phyloP scores from a whole-genome alignment of 2,888 invertebrate genomes.

The Colletes collaris region DNA sequence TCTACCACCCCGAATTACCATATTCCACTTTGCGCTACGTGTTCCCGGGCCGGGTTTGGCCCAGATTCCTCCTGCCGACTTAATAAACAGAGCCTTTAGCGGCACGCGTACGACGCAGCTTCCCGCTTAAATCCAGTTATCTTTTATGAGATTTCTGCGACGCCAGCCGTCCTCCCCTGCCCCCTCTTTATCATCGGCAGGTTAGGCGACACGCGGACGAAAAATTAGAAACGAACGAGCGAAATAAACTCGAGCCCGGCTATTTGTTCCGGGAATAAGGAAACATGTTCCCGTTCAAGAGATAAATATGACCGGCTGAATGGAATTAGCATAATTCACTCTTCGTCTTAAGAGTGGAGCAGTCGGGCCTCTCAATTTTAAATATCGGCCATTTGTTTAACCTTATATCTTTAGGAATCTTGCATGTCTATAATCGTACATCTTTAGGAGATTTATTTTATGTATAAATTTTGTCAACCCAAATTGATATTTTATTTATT shows the following conservation, averaged over 20 bases:
- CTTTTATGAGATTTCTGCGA: slow-evolving; percentile 49
- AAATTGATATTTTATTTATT: too few relatives aligned
- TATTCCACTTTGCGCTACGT: slow-evolving; percentile 56
- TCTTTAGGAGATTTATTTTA: too few relatives aligned
- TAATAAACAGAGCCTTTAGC: slow-evolving; percentile 65
- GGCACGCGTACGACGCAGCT: slow-evolving; percentile 51
- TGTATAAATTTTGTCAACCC: too few relatives aligned
- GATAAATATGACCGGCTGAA: slow-evolving; percentile 47
- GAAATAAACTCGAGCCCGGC: slow-evolving; percentile 14
- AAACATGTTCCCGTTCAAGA: slow-evolving; percentile 26
- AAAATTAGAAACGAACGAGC: slow-evolving; percentile 25
- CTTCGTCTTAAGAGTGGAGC: neutral
- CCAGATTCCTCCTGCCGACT: slow-evolving; percentile 57
- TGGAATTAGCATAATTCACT: slow-evolving; percentile 59
- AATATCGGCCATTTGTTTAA: too few relatives aligned
- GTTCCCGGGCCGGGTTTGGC: slow-evolving; percentile 52
- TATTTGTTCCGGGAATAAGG: slow-evolving; percentile 30
- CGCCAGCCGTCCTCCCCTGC: neutral
- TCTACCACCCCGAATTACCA: slow-evolving; percentile 59
- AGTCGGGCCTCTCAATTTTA: too few relatives aligned
- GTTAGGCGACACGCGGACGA: neutral
- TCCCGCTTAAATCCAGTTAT: slow-evolving; percentile 52
- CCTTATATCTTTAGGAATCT: too few relatives aligned
- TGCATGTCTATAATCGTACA: too few relatives aligned
- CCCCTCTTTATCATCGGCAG: slow-evolving; percentile 2